Conservation (phyloP, 2,888 invertebrate genomes). For the Nomada hirtipes region DNA sequence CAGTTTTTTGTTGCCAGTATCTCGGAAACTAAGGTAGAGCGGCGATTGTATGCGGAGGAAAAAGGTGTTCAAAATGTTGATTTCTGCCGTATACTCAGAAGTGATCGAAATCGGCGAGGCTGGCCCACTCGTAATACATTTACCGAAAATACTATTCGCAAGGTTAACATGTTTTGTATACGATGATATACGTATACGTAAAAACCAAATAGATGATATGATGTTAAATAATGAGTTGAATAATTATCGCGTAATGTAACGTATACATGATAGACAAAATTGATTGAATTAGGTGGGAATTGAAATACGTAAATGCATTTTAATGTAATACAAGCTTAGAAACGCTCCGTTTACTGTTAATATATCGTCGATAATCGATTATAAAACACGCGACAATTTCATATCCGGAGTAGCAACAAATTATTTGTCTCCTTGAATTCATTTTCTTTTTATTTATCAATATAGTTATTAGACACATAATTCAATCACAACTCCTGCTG, state of each 20-base stretch:
- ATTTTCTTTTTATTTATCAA: background rate
- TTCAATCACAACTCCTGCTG: conserved; percentile 23
- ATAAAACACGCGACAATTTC: conserved; percentile 9
- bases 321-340: conserved; percentile 3
- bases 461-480: conserved; percentile 30
- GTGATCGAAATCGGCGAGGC: too few relatives aligned
- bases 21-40: too few relatives aligned
- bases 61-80: too few relatives aligned
- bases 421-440: conserved; percentile 3
- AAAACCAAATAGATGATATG: conserved; percentile 25
- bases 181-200: conserved; percentile 19
- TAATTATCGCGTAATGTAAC: conserved; percentile 15
- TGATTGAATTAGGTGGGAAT: conserved; percentile 13
- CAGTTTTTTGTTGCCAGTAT: too few relatives aligned
- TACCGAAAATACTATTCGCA: background rate
- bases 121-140: too few relatives aligned
- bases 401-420: conserved; percentile 31
- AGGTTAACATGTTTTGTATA: conserved; percentile 23
- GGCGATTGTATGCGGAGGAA: too few relatives aligned
- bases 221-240: conserved; percentile 23
- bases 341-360: background rate
- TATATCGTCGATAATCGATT: conserved; percentile 3
- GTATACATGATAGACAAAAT: conserved; percentile 9
- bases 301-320: conserved; percentile 9
- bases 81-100: too few relatives aligned